Conservation (phyloP, 2,113 vertebrate species). For the Casuarius casuarius region DNA sequence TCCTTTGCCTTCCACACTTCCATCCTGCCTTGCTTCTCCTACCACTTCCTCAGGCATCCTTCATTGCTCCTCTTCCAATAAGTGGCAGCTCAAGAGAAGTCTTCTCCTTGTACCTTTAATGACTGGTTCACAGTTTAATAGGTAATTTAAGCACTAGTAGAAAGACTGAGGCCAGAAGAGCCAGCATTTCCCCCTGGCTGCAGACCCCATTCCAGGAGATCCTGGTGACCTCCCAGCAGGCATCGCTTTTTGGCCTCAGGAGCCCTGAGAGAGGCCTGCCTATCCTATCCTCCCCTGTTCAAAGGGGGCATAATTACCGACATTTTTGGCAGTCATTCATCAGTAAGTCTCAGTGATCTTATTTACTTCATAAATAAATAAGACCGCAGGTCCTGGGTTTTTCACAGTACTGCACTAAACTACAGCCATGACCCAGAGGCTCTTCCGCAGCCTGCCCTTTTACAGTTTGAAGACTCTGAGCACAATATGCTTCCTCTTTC, state of each 20-base stretch:
- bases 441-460: background rate
- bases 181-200: background rate
- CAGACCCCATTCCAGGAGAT: background rate
- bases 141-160: background rate
- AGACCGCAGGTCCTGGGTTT: background rate
- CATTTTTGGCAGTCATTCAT: background rate
- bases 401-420: background rate
- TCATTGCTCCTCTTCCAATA: background rate
- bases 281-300: background rate
- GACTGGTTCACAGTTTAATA: background rate
- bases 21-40: background rate
- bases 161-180: background rate
- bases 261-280: background rate
- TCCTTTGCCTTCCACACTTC: background rate
- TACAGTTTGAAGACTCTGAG: rapidly evolving
- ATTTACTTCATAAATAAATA: background rate
- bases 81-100: background rate
- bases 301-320: background rate
- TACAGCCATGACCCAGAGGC: background rate
- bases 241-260: background rate
- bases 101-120: background rate
- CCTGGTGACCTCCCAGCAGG: background rate
- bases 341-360: background rate
- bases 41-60: background rate
- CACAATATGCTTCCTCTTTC: rapidly evolving